Conservation (phyloP, 2,113 vertebrate genomes). For the Fulmarus glacialis region DNA sequence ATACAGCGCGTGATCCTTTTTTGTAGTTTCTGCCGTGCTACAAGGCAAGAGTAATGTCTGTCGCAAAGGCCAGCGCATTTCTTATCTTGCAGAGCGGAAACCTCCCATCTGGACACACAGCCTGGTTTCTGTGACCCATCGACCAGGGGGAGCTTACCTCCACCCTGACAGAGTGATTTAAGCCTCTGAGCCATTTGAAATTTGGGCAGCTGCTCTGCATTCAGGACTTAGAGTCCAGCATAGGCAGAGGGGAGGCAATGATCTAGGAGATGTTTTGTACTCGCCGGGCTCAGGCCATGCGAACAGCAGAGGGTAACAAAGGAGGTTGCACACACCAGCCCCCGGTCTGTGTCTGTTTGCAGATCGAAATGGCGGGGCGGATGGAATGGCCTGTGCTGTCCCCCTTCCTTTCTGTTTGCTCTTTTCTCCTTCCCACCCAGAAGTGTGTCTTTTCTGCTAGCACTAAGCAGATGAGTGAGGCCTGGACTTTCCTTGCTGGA, state of each 20-base stretch:
- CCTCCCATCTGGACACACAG: neutral
- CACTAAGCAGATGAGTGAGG: accelerated
- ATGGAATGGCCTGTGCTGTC: neutral
- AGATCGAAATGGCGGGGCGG: neutral
- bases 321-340: neutral
- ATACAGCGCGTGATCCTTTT: accelerated
- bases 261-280: neutral
- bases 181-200: neutral
- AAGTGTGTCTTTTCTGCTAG: neutral
- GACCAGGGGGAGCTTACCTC: neutral
- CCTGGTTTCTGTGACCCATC: neutral
- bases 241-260: neutral
- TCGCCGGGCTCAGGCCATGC: neutral
- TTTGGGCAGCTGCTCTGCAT: neutral
- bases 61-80: neutral
- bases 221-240: neutral
- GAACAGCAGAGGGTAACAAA: neutral
- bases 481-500: neutral
- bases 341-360: neutral
- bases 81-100: neutral
- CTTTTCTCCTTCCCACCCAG: neutral
- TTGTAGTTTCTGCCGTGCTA: neutral
- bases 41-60: neutral
- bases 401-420: neutral
- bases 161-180: neutral